Base-by-base conservation (phyloP, 2,113 vertebrate species). In the Patagioenas fasciata region DNA sequence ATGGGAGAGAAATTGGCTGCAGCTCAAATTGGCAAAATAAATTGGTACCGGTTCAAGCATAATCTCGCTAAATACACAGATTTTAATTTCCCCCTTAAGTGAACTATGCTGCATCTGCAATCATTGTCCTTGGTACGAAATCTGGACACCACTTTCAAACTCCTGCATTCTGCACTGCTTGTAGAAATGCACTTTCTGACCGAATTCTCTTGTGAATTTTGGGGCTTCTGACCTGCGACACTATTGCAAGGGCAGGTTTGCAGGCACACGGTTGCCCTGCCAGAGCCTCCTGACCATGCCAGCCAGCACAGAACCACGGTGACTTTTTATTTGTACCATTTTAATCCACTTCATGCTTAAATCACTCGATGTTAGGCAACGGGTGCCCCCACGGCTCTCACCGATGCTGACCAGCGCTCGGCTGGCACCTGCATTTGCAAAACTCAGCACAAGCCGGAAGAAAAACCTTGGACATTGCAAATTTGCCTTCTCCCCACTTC, bases 61-160 rank as follows among this genome's bases (percentile, higher is more conserved):
- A 95, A 97, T 96, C 96, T 92, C 38, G 2, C 23, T 11, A 85
- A 97, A 95, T 53, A 96, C 95, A 96, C 95, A 96, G 95, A 80
- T 95, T 97, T 95, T 95, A 91, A 96, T 91, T 88, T 84, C 75
- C 74, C 70, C 90, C 66, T 47, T 2, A 95, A 92, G 85, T 53
- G 88, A 94, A 85, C 69, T 25, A 32, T 4, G 40, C 51, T 61
- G 87, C 95, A 93, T 87, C 80, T 91, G 94, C 57, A 78, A 14
- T 78, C 83, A 0, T n/a, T 91, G 94, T 88, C 96, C 94, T 97
- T 96, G 88, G 42, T 71, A 71, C 44, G 66, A 81, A 85, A 65
- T 38, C 70, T 78, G 79, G 91, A 83, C 19, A 12, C 60, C 6
- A 56, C 29, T 78, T 64, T 62, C 62, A 24, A 40, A 2, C 64